Percentiles rank a stretch among this genome's conserved stretches.
Evolutionary conservation across 2,888 invertebrate genomes (phyloP).

Genomic region (Xiphydria camelus): DNA sequence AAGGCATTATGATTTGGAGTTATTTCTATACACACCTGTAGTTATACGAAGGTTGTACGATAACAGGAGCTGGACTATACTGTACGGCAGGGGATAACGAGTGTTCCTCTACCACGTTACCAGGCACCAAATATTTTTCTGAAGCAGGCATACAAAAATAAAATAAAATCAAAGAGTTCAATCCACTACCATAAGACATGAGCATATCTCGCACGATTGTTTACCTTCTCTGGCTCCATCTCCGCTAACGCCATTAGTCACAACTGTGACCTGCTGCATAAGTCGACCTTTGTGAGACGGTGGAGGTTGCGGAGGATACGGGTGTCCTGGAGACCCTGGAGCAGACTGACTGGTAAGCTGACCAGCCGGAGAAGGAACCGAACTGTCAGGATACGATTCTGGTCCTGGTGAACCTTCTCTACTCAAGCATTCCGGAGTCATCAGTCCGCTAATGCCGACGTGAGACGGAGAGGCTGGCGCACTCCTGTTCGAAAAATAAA

Average conservation of each 20-base stretch:
- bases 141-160: slow-evolving; percentile 23
- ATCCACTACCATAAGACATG: background rate
- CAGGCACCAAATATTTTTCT: slow-evolving; percentile 62
- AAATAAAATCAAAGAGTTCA: background rate
- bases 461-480: slow-evolving; percentile 95
- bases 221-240: slow-evolving; percentile 53
- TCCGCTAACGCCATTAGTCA: slow-evolving; percentile 52
- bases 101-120: slow-evolving; percentile 61
- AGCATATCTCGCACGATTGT: background rate
- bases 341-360: slow-evolving; percentile 65
- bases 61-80: slow-evolving; percentile 66
- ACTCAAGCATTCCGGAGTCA: slow-evolving; percentile 84
- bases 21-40: slow-evolving; percentile 56
- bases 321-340: slow-evolving; percentile 67
- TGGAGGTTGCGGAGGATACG: slow-evolving; percentile 52
- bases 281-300: slow-evolving; percentile 50
- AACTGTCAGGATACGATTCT: slow-evolving; percentile 66
- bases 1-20: no score
- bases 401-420: slow-evolving; percentile 92
- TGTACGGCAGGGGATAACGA: slow-evolving; percentile 62
- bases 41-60: slow-evolving; percentile 65
- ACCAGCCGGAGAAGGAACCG: slow-evolving; percentile 60
- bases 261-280: slow-evolving; percentile 55
- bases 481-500: slow-evolving; percentile 78
- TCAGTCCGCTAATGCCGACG: slow-evolving; percentile 81